Evolutionary conservation across 2,797 vertebrate species (phyloP).

Genomic region (Synaphobranchus kaupii): DNA sequence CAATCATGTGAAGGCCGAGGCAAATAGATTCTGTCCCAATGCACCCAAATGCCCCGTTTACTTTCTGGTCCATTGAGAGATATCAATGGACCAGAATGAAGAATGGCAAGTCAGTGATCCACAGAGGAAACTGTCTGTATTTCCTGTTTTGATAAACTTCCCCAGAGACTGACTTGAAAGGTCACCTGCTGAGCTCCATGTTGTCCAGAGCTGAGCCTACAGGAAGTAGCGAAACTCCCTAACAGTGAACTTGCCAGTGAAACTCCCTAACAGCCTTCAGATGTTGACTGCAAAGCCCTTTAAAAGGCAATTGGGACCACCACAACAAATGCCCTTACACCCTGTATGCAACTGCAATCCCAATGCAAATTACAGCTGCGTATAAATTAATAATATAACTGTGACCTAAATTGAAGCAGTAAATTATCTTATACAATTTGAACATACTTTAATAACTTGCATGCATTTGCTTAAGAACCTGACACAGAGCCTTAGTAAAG

Average conservation of each 20-base stretch:
- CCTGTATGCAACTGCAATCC: neutral
- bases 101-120: neutral
- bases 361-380: neutral
- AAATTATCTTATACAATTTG: neutral
- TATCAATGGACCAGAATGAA: neutral
- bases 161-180: slow-evolving; percentile 24
- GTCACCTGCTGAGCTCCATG: slow-evolving; percentile 10
- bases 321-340: slow-evolving; percentile 20
- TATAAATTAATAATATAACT: neutral
- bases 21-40: neutral
- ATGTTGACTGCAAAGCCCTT: slow-evolving; percentile 31
- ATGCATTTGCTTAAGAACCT: neutral
- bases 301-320: neutral
- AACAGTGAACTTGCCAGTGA: slow-evolving; percentile 35
- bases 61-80: neutral
- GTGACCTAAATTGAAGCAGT: neutral
- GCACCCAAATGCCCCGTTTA: neutral
- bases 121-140: neutral
- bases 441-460: neutral
- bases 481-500: neutral
- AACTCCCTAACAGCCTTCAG: slow-evolving; percentile 33
- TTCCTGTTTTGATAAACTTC: slow-evolving; percentile 16
- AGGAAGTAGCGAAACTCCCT: slow-evolving; percentile 4
- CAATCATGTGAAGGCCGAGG: neutral
- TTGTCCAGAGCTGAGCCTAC: slow-evolving; percentile 21